Evolutionary conservation across 2,797 vertebrate genomes (phyloP), one percentile per base, ranked within the genome.

Genomic region (Crenichthys baileyi): DNA sequence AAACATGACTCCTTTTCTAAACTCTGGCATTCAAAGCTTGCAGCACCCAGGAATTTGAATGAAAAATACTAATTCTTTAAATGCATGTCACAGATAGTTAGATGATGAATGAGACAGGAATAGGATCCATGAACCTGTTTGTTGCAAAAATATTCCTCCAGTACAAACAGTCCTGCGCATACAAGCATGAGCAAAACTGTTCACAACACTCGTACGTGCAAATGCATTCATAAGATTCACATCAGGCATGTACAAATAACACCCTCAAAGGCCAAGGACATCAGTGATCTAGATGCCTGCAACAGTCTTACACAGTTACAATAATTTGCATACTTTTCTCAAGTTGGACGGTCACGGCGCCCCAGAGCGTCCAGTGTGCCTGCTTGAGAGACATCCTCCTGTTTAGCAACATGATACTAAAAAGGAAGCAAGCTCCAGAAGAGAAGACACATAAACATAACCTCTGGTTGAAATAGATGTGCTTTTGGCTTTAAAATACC

Each of bases 301-400:
- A 50, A 71, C 26, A 50, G 29, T 39, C 81, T 76, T 77, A 81
- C 77, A 83, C 68, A 70, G 77, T 91, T 92, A 78, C 83, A 87
- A 75, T 83, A 75, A 24, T 20, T 5, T 71, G 76, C 83, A 87
- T 85, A 79, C 73, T 71, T 89, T 89, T 87, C 87, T 86, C 18
- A 8, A 79, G 72, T 50, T 53, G 78, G 83, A 84, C 89, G 85
- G 87, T 90, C 75, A 13, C 55, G 67, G 41, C 9, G 78, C 72
- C 75, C 68, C 71, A 76, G 46, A 36, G 72, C 44, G 80, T 51
- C n/a, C 70, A 31, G 20, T 58, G 39, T 16, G 50, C 70, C 58
- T 70, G 31, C 31, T 44, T 50, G 91, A 74, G 55, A 79, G 89
- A 88, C 89, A 16, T 5, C 15, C 73, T 85, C 79, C 70, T 31